These are phyloP conservation scores for Bombus waltoni DNA, from an alignment of 1,140 invertebrate genomes.

Conservation along the genomic window DNA sequence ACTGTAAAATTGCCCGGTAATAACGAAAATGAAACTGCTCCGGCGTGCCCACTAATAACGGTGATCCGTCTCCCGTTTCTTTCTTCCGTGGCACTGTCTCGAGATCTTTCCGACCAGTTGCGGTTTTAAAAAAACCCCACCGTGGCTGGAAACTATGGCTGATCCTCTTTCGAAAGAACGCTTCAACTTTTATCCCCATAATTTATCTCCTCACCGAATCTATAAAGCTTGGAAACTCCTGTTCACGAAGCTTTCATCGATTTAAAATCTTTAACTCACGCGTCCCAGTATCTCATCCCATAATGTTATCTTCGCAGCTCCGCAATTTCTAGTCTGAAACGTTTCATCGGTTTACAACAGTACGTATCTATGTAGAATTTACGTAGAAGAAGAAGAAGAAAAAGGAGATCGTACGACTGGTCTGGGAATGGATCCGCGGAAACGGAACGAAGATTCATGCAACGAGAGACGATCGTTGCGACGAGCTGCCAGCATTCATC, in stretches of 20 bases:
- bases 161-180: neutral
- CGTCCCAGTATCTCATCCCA: no score
- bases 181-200: neutral
- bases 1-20: constrained; percentile 76
- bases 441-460: neutral
- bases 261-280: neutral
- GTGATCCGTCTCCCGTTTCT: constrained; percentile 62
- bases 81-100: constrained; percentile 29
- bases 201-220: neutral
- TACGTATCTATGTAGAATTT: neutral
- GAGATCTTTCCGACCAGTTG: constrained; percentile 29
- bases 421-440: neutral
- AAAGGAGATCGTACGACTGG: neutral
- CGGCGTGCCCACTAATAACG: constrained; percentile 64
- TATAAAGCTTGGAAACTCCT: neutral
- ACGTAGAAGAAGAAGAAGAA: neutral
- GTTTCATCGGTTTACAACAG: neutral
- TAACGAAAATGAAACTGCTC: constrained; percentile 72
- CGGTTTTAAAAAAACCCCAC: constrained; percentile 42
- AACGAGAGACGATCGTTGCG: neutral
- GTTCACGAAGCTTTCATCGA: neutral
- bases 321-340: neutral
- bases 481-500: constrained; percentile 14
- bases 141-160: constrained; percentile 2
- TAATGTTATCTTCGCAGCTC: neutral